phyloP scores from a whole-genome alignment of 2,113 vertebrate species.

The Choloepus hoffmanni region DNA sequence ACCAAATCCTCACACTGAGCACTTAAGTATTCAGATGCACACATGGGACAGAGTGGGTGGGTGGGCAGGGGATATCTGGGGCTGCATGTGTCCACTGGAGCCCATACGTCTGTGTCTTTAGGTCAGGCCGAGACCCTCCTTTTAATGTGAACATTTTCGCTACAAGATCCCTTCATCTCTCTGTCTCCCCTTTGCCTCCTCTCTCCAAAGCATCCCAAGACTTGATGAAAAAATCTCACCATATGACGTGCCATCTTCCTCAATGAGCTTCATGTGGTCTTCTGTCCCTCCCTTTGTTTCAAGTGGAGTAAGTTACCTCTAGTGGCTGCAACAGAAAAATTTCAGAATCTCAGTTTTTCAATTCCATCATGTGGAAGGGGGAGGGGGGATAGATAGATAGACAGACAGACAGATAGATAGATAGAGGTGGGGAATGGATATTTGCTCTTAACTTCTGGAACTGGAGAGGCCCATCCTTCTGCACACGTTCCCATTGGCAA shows the following conservation, averaged over 20 bases:
- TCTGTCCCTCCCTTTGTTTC: too few species aligned
- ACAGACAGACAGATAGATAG: too few species aligned
- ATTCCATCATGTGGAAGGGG: neutral
- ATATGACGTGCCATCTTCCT: rapidly evolving
- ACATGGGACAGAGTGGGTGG: rapidly evolving
- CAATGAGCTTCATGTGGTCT: neutral
- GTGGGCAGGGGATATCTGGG: rapidly evolving
- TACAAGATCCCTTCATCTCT: neutral
- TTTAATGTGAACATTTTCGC: neutral
- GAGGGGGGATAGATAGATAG: too few species aligned
- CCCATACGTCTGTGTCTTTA: neutral
- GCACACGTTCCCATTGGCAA: rapidly evolving
- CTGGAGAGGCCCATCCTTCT: neutral
- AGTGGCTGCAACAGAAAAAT: too few species aligned
- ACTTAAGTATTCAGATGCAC: too few species aligned
- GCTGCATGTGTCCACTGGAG: rapidly evolving
- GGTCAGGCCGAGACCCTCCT: neutral
- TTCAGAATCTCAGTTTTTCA: too few species aligned
- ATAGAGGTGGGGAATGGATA: neutral
- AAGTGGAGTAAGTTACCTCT: too few species aligned
- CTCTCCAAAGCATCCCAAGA: neutral
- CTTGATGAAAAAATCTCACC: neutral
- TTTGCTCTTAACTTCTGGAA: neutral
- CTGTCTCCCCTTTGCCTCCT: neutral
- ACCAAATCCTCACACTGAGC: neutral